phyloP scores from a whole-genome alignment of 2,888 invertebrate species.

The Druceiella hillmani region DNA sequence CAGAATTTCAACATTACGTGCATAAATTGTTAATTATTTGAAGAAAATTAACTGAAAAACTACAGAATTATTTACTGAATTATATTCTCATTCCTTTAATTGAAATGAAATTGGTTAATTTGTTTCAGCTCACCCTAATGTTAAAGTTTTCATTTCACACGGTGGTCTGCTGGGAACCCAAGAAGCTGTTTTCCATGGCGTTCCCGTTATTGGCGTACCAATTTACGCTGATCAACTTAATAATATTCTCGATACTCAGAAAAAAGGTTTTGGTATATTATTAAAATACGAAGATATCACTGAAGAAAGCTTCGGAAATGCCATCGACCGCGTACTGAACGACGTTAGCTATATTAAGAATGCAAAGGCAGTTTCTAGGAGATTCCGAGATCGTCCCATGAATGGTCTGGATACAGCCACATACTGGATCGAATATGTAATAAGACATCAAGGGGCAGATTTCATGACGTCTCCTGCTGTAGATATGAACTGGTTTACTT shows the following conservation, averaged over 20 bases:
- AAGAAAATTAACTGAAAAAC: too few relatives aligned
- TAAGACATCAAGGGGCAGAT: conserved; percentile 24
- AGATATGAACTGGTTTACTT: conserved; percentile 36
- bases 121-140: conserved; percentile 35
- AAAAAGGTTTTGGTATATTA: conserved; percentile 35
- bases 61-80: too few relatives aligned
- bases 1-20: too few relatives aligned
- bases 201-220: conserved; percentile 41
- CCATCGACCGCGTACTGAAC: conserved; percentile 32
- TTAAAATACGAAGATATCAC: conserved; percentile 32
- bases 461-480: conserved; percentile 28
- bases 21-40: too few relatives aligned
- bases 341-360: conserved; percentile 29
- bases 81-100: conserved; percentile 3
- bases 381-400: conserved; percentile 24
- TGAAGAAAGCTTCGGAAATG: conserved; percentile 30
- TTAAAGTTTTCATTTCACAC: conserved; percentile 40
- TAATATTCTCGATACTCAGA: conserved; percentile 33
- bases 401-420: conserved; percentile 22
- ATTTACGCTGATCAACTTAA: conserved; percentile 40
- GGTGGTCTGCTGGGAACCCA: conserved; percentile 39
- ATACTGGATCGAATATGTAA: conserved; percentile 26
- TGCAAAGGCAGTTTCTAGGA: conserved; percentile 18
- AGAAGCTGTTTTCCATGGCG: conserved; percentile 37
- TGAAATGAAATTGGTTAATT: too few relatives aligned